These are phyloP conservation scores for Loris lydekkerianus DNA, from an alignment of 2,797 vertebrate species.

Conservation along the genomic window DNA sequence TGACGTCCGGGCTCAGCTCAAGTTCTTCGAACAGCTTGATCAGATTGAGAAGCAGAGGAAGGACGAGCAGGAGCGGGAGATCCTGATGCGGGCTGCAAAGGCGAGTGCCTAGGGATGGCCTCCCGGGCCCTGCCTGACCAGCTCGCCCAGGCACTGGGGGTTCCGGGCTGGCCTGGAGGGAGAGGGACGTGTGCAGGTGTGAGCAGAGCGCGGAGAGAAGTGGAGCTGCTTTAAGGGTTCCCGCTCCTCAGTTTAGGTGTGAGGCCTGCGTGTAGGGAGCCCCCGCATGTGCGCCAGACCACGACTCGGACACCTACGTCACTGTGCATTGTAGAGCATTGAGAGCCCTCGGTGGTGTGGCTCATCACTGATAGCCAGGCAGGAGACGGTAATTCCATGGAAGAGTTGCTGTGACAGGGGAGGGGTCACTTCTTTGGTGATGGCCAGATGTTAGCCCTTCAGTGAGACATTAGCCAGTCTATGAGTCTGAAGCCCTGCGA, in stretches of 20 bases:
- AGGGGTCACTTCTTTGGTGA: neutral
- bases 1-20: slow-evolving; percentile 95
- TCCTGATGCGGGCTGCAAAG: slow-evolving; percentile 96
- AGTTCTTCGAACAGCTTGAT: slow-evolving; percentile 98
- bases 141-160: accelerated
- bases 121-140: accelerated
- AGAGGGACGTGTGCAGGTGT: accelerated
- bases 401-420: neutral
- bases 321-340: neutral
- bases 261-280: neutral
- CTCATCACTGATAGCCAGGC: neutral
- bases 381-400: neutral
- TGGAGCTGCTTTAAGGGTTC: neutral
- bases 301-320: neutral
- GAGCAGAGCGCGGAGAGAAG: accelerated
- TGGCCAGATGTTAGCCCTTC: neutral
- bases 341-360: neutral
- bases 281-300: too few species aligned
- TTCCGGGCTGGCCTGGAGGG: neutral
- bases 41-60: slow-evolving; percentile 97
- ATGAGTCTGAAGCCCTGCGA: neutral
- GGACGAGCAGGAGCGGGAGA: slow-evolving; percentile 97
- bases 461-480: too few species aligned
- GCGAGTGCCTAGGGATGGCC: slow-evolving; percentile 84
- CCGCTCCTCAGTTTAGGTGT: neutral